Percentiles rank a stretch among this genome's conserved stretches.
These are phyloP conservation scores for Drosophila mulleri DNA, from an alignment of 2,888 invertebrate genomes.

Conservation along the genomic window DNA sequence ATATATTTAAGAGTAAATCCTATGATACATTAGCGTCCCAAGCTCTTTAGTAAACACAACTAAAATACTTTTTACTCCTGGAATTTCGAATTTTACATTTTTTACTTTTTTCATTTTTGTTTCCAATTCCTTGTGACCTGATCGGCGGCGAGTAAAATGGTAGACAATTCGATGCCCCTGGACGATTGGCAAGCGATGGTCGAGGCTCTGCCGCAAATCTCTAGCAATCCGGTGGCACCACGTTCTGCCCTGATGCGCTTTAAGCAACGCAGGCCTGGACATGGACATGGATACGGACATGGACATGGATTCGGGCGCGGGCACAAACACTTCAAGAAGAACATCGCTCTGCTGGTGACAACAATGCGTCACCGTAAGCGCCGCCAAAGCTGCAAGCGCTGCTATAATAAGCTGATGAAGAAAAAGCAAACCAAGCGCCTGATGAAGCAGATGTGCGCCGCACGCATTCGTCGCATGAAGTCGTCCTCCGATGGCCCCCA, in stretches of 20 bases:
- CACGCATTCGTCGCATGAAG: background rate
- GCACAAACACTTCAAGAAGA: too few relatives aligned
- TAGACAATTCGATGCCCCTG: background rate
- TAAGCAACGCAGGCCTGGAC: background rate
- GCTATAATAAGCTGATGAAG: background rate
- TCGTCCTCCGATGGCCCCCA: background rate
- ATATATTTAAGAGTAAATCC: background rate
- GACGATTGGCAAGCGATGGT: background rate
- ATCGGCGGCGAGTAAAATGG: background rate
- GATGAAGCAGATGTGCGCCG: background rate
- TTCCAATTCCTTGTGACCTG: background rate
- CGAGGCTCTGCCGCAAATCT: background rate
- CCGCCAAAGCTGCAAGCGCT: background rate
- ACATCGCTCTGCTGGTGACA: background rate
- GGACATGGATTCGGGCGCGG: too few relatives aligned
- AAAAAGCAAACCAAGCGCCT: background rate
- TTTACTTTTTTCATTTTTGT: background rate
- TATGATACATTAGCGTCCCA: background rate
- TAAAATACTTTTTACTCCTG: background rate
- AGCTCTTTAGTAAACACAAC: background rate
- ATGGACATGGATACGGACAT: background rate
- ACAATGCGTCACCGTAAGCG: background rate
- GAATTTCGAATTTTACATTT: background rate
- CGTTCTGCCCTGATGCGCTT: background rate
- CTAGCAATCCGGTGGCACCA: accelerated